Conservation (phyloP, 2,888 invertebrate genomes). For the Limnephilus lunatus region DNA sequence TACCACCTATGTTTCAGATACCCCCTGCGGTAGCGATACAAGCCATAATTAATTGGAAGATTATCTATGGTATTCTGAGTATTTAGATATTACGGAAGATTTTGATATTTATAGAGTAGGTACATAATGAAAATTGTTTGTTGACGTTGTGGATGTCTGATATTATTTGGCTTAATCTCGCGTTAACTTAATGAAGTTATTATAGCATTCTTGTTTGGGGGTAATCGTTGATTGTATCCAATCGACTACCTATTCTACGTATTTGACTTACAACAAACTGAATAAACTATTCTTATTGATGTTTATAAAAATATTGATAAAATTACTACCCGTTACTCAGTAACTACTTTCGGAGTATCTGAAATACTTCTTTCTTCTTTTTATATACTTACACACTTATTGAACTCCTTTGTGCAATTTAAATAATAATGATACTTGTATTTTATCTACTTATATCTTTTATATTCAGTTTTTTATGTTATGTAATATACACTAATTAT, state of each 20-base stretch:
- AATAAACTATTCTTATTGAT: neutral
- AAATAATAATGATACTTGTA: too few species aligned
- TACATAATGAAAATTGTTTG: conserved; percentile 32
- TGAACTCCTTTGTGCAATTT: too few species aligned
- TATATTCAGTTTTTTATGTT: too few species aligned
- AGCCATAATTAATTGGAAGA: conserved; percentile 44
- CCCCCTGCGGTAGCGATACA: conserved; percentile 28
- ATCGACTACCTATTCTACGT: neutral
- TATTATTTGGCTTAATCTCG: neutral
- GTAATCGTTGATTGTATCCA: neutral
- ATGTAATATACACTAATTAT: too few species aligned
- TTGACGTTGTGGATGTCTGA: neutral
- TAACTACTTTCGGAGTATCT: too few species aligned
- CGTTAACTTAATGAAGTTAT: neutral
- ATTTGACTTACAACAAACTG: neutral
- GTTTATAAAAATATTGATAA: too few species aligned
- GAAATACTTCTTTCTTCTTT: too few species aligned
- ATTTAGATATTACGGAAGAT: neutral
- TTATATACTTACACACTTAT: too few species aligned
- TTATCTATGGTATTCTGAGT: conserved; percentile 21
- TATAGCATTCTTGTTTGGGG: neutral
- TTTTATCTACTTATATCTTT: too few species aligned
- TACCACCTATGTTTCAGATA: neutral
- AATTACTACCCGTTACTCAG: too few species aligned
- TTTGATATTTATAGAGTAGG: conserved; percentile 21